Evolutionary conservation across 1,140 invertebrate genomes (phyloP), one percentile per base, ranked within the genome.

Genomic region (Lepidurus arcticus): DNA sequence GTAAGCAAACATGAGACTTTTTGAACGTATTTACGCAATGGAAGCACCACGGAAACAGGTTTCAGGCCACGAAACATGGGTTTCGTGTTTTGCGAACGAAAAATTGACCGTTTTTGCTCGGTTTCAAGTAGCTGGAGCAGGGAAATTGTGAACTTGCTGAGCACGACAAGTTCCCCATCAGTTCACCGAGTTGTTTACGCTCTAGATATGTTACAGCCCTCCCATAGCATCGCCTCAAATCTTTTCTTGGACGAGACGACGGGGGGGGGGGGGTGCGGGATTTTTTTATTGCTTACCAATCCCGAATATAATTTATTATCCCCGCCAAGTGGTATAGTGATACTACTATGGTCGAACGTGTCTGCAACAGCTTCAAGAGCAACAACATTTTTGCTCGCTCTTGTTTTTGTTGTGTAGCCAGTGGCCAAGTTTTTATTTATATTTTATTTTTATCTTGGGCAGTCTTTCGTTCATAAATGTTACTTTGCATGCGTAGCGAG

Each of bases 241-340:
- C 53, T 65, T 65, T 65, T 65, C 9, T 65, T 65, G 53, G 6
- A 16, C 53, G 21, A 65, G 34, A 34, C 34, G 34, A 34, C 34
- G 16, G 53, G 53, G 47, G 53, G 53, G 53, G 7, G 6, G 4
- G 45, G 45, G 45, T 0, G 53, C 16, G 16, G 21, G 53, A 65
- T 65, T 65, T 65, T 65, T 65, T 65, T 65, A 65, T 65, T 65
- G 53, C 53, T 65, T 65, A 65, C 53, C 53, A n/a, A 65, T 65
- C 53, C 53, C 13, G 53, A 65, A 65, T 21, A 65, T 65, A n/a
- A 65, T 65, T 65, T 65, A 65, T 65, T n/a, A 65, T 65, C 53
- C 53, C 13, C 0, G n/a, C 53, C 53, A 65, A 65, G 53, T 65
- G 10, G 13, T 13, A 65, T 65, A 34, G 53, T 9, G 9, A 65